Evolutionary conservation across 2,888 invertebrate genomes (phyloP), one percentile per base, ranked within the genome.

Genomic region (Glyphotaelius pellucidus): DNA sequence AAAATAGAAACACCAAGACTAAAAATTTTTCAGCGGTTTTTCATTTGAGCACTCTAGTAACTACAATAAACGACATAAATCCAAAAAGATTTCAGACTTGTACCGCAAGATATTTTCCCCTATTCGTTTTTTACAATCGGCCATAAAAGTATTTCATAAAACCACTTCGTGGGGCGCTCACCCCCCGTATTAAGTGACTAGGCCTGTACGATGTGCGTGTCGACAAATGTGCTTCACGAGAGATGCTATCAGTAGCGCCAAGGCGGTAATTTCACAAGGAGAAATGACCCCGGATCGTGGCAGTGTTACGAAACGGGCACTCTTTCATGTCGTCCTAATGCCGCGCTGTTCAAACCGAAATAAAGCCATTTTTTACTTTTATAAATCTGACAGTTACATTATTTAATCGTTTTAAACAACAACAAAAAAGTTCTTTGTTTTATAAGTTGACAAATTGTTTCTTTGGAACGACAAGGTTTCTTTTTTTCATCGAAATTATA

Each of bases 161-260:
- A 67, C 7, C 67, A 67, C 67, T 67, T 67, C 25, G 2, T n/a
- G 67, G 7, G 81, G 81, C 81, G 32, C 31, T 14, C 81, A 32
- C 32, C 32, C 32, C 81, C 31, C 32, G 32, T 19, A 35, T 32
- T 83, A 83, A 83, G 81, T 83, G 81, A 32, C 81, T 83, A 31
- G 32, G 81, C 32, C 81, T 25, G 32, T 35, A 25, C 14, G 81
- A 31, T 15, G 81, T 83, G 81, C 81, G 81, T 83, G 81, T 32
- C 81, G 32, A 25, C 31, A 35, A 83, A 83, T 32, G 32, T 35
- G 81, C 31, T 35, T 14, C 32, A 31, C 81, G 32, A 31, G 81
- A 83, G 81, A 83, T 83, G 81, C 81, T 83, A 83, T 83, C 81
- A 83, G 81, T 35, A 31, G 81, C 67, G 67, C 32, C 32, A 35